These are phyloP conservation scores for Stegostoma tigrinum DNA, from an alignment of 2,113 vertebrate species.

Conservation along the genomic window DNA sequence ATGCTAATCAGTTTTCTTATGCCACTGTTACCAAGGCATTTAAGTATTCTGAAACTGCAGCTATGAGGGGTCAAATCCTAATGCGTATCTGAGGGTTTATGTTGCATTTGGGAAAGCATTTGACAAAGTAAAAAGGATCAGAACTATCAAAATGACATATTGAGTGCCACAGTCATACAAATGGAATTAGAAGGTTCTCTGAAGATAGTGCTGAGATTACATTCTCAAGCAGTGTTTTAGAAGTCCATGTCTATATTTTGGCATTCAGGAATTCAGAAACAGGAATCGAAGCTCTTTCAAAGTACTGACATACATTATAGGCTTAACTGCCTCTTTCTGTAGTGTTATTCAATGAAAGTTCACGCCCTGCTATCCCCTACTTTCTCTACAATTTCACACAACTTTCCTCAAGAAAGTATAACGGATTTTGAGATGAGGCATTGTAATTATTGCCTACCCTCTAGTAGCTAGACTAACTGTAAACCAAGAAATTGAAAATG, in stretches of 20 bases:
- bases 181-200: background rate
- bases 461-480: background rate
- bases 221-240: background rate
- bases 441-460: background rate
- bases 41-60: background rate
- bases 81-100: background rate
- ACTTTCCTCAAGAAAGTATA: background rate
- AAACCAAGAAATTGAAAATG: background rate
- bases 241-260: background rate
- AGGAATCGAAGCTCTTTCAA: background rate
- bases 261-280: background rate
- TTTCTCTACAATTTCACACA: background rate
- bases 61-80: background rate
- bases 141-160: background rate
- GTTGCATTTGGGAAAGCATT: background rate
- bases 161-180: background rate
- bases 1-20: background rate
- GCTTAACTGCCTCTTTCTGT: background rate
- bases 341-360: background rate
- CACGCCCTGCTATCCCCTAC: background rate
- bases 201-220: background rate
- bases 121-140: background rate
- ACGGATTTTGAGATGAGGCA: background rate
- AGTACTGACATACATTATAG: background rate
- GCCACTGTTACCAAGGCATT: background rate